Evolutionary conservation across 1,140 invertebrate species (phyloP), one percentile per base, ranked within the genome.

Genomic region (Brachionus rubens): DNA sequence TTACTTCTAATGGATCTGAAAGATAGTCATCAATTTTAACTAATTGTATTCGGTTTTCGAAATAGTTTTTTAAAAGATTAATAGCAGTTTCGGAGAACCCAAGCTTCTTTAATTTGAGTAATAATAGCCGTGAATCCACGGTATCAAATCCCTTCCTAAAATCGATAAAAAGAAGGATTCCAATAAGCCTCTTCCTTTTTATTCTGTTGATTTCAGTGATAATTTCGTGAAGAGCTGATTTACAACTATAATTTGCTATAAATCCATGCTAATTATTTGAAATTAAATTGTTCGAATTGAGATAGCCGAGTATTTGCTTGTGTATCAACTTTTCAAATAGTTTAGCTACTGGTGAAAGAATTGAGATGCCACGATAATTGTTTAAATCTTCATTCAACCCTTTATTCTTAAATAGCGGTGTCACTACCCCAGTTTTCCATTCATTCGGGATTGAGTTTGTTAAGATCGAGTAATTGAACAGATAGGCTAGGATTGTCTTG

Each of bases 311-410:
- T n/a, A n/a, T n/a, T n/a, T 46, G 36, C 16, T 67, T 65, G 1
- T 62, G 48, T 16, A 78, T 14, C 7, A 77, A 46, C 12, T 33
- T 21, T 14, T 19, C 14, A 16, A 78, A 41, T 6, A 77, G 26
- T 41, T 77, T 75, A 10, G 52, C 76, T n/a, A 54, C 43, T 48
- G 68, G 33, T n/a, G 70, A 76, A n/a, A 78, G 54, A n/a, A 77
- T 36, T 26, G 78, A 75, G n/a, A 78, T 78, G 3, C 78, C 77
- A 48, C 76, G 19, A 48, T 79, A 75, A 28, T 62, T n/a, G n/a
- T n/a, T n/a, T n/a, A n/a, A n/a, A n/a, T n/a, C n/a, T n/a, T n/a
- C n/a, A n/a, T n/a, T n/a, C 14, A 6, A 19, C 0, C 78, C 65
- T 28, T 79, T 78, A 7, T 76, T 76, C 41, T 78, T 78, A 21